Conservation (phyloP, 2,888 invertebrate species). For the Pachydiplax longipennis region DNA sequence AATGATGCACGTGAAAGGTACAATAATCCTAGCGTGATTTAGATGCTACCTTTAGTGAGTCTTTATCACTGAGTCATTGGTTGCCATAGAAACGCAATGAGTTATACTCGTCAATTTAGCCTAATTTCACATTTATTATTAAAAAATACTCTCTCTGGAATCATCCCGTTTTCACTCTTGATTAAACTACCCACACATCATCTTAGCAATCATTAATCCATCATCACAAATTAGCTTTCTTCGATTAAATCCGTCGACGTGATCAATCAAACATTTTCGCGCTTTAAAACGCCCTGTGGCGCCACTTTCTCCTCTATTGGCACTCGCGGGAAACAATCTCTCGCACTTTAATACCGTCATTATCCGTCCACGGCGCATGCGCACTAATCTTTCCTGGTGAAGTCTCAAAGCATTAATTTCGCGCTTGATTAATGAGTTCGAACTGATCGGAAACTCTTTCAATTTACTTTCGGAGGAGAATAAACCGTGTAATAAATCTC, state of each 20-base stretch:
- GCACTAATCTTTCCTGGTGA: neutral
- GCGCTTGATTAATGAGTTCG: conserved; percentile 30
- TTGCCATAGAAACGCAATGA: too few relatives aligned
- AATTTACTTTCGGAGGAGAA: too few relatives aligned
- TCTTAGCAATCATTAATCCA: neutral
- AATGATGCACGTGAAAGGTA: too few relatives aligned
- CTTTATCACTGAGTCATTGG: too few relatives aligned
- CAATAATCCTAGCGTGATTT: too few relatives aligned
- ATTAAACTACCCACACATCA: too few relatives aligned
- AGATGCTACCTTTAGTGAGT: too few relatives aligned
- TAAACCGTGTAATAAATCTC: too few relatives aligned
- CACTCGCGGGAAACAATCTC: neutral
- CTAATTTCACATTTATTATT: too few relatives aligned
- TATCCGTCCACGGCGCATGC: neutral
- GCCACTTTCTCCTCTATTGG: neutral
- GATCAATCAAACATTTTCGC: neutral
- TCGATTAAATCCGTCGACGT: neutral
- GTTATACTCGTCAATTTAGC: too few relatives aligned
- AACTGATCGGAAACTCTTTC: neutral
- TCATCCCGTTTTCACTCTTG: too few relatives aligned
- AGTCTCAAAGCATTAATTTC: conserved; percentile 18
- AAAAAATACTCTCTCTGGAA: too few relatives aligned
- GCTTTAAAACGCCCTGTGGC: neutral
- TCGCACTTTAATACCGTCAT: neutral
- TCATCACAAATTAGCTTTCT: neutral